These are phyloP conservation scores for Drosophila subsilvestris DNA, from an alignment of 2,888 invertebrate species.

Conservation along the genomic window DNA sequence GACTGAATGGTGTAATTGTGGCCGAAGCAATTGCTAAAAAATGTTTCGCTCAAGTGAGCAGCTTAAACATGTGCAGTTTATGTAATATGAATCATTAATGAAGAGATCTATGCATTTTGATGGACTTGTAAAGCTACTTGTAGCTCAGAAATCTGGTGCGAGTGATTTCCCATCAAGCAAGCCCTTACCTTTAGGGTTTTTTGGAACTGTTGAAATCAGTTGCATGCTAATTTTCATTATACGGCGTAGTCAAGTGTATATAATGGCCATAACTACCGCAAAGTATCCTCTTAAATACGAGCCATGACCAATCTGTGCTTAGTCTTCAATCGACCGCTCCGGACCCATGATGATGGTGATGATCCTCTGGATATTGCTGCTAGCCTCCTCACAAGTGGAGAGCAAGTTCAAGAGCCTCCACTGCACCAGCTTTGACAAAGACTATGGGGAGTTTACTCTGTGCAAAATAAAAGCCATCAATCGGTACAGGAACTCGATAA, in stretches of 20 bases:
- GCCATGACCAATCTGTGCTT: not conserved
- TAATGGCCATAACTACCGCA: not conserved
- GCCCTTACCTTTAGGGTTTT: not conserved
- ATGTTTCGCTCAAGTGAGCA: not conserved
- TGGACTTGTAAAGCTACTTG: not conserved
- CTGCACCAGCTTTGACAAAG: constrained; percentile 19
- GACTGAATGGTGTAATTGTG: not conserved
- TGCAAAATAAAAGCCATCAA: constrained; percentile 37
- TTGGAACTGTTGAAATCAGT: not conserved
- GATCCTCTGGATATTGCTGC: constrained; percentile 10
- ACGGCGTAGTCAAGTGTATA: not conserved
- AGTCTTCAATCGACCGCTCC: not conserved
- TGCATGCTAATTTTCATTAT: not conserved
- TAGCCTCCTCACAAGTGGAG: constrained; percentile 23
- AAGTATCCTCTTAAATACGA: not conserved
- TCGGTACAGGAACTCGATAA: constrained; percentile 35
- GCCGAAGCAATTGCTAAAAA: not conserved
- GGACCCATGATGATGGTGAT: constrained; percentile 16
- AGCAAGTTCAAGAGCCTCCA: constrained; percentile 41
- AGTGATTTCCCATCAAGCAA: not conserved
- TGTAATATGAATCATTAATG: not conserved
- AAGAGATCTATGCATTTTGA: not conserved
- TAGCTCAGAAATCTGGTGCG: not conserved
- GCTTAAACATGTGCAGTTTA: not conserved
- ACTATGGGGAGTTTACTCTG: constrained; percentile 14